These are phyloP conservation scores for Oncorhynchus mykiss DNA, from an alignment of 2,113 vertebrate species.

Conservation along the genomic window DNA sequence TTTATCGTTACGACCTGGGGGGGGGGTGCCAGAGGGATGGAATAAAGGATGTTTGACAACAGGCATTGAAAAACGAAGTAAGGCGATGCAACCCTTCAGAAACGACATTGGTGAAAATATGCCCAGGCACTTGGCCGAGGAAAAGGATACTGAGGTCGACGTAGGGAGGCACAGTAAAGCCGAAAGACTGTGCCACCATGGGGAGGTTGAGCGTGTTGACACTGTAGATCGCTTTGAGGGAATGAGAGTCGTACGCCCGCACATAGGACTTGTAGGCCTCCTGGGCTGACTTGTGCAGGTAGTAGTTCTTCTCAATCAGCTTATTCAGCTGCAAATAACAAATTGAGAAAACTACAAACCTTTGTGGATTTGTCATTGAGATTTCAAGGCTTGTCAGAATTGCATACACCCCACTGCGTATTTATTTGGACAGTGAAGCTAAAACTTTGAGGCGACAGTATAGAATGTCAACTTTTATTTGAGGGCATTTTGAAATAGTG, in stretches of 20 bases:
- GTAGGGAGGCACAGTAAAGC: constrained; percentile 92
- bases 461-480: too few relatives aligned
- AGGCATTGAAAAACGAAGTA: not conserved
- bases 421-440: too few relatives aligned
- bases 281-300: constrained; percentile 96
- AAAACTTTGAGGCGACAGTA: too few relatives aligned
- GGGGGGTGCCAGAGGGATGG: too few relatives aligned
- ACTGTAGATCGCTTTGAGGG: constrained; percentile 95
- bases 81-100: too few relatives aligned
- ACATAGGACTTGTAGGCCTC: constrained; percentile 98
- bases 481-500: too few relatives aligned
- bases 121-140: not conserved
- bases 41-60: not conserved
- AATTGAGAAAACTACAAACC: too few relatives aligned
- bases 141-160: constrained; percentile 99
- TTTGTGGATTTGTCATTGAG: too few relatives aligned
- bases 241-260: constrained; percentile 94
- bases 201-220: constrained; percentile 91
- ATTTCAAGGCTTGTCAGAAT: too few relatives aligned
- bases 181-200: constrained; percentile 90
- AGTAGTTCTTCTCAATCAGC: constrained; percentile 98
- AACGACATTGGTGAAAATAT: not conserved
- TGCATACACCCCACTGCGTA: too few relatives aligned
- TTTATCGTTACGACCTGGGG: too few relatives aligned
- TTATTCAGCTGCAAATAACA: constrained; percentile 83